Evolutionary conservation across 37 sponge, comb jelly and placozoan species (phyloP).

Genomic region (Corticium candelabrum): DNA sequence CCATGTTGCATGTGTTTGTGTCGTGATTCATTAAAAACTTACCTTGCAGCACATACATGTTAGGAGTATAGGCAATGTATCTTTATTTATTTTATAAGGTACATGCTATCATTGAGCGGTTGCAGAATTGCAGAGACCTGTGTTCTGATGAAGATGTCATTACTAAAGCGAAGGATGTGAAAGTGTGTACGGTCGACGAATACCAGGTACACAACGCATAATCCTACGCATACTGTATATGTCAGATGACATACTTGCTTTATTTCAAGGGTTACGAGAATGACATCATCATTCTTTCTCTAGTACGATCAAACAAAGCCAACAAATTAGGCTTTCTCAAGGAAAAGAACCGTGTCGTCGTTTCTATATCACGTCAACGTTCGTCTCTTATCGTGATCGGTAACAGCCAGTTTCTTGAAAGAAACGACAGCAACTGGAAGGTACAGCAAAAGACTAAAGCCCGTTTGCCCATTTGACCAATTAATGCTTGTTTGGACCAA

Average conservation of each 20-base stretch:
- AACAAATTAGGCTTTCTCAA: slow-evolving; percentile 67
- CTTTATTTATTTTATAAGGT: no score
- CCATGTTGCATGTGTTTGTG: no score
- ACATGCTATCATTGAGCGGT: no score
- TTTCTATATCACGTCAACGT: slow-evolving; percentile 57
- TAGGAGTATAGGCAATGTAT: no score
- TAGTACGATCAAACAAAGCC: slow-evolving; percentile 69
- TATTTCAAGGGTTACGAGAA: slow-evolving; percentile 91
- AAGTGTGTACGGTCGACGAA: neutral
- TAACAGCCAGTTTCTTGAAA: neutral
- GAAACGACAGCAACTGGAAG: no score
- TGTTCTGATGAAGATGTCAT: neutral
- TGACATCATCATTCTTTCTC: slow-evolving; percentile 67
- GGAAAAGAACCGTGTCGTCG: slow-evolving; percentile 70
- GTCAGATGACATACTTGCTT: neutral
- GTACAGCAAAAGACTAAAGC: no score
- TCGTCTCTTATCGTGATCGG: neutral
- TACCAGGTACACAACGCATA: neutral
- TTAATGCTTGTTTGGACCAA: no score
- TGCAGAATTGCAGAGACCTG: neutral
- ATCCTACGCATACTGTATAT: neutral
- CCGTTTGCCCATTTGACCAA: no score
- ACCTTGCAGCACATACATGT: no score
- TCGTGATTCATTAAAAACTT: no score
- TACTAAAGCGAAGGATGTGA: neutral